Percentiles rank a stretch among this genome's conserved stretches.
Conservation (phyloP, 2,113 vertebrate genomes). For the Ammodytes dubius region DNA sequence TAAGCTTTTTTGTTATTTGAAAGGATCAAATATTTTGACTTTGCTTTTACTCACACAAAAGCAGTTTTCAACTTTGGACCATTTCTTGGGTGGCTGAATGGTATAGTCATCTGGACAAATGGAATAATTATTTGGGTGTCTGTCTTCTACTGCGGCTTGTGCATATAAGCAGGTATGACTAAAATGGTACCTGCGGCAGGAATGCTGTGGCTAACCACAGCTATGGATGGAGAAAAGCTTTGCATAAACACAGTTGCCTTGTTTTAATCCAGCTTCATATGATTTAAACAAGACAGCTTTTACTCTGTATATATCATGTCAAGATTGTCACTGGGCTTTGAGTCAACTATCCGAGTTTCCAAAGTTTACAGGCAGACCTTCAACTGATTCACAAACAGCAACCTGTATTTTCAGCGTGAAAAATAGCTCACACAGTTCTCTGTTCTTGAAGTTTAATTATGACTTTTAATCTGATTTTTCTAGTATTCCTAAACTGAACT, state of each 20-base stretch:
- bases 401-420: slow-evolving; percentile 3
- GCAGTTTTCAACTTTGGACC: slow-evolving; percentile 20
- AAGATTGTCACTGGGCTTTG: slow-evolving; percentile 28
- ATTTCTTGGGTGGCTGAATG: slow-evolving; percentile 56
- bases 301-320: slow-evolving; percentile 52
- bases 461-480: neutral
- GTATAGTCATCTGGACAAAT: slow-evolving; percentile 60
- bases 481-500: slow-evolving; percentile 8
- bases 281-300: slow-evolving; percentile 60
- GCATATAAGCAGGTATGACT: slow-evolving; percentile 71
- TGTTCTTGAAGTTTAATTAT: slow-evolving; percentile 6
- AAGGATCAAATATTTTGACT: slow-evolving; percentile 4
- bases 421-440: neutral
- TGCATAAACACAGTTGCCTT: slow-evolving; percentile 67
- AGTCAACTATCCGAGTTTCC: slow-evolving; percentile 38
- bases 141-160: slow-evolving; percentile 60
- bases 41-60: slow-evolving; percentile 24
- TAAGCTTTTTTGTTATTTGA: neutral
- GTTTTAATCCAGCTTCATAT: slow-evolving; percentile 58
- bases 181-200: slow-evolving; percentile 61
- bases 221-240: slow-evolving; percentile 59
- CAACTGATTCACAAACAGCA: slow-evolving; percentile 16
- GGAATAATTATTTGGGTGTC: slow-evolving; percentile 65
- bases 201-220: slow-evolving; percentile 73
- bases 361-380: neutral